These are phyloP conservation scores for Chrysolina oricalcia DNA, from an alignment of 2,888 invertebrate genomes.

Conservation along the genomic window DNA sequence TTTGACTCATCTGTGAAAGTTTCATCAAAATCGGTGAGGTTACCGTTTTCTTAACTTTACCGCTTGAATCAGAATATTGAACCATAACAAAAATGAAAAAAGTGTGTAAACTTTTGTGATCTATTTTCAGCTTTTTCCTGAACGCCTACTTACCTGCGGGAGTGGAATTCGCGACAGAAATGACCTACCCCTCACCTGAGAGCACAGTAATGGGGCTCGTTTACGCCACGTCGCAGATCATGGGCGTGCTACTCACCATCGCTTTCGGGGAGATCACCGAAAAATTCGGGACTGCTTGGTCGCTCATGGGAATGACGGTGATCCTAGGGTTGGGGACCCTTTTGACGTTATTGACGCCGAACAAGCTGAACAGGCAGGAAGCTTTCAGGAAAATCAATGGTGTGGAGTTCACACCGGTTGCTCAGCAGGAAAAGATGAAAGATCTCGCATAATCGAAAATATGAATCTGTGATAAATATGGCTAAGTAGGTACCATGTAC, in stretches of 20 bases:
- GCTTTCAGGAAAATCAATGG: constrained; percentile 54
- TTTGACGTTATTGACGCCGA: constrained; percentile 58
- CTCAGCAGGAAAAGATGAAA: constrained; percentile 35
- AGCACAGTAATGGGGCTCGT: constrained; percentile 61
- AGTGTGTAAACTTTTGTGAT: too few species aligned
- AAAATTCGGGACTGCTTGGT: constrained; percentile 58
- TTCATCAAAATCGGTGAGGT: too few species aligned
- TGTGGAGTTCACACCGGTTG: constrained; percentile 43
- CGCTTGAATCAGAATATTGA: too few species aligned
- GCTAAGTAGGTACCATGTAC: constrained; percentile 1
- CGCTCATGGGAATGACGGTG: constrained; percentile 49
- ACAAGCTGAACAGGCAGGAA: constrained; percentile 58
- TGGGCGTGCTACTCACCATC: constrained; percentile 57
- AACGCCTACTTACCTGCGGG: constrained; percentile 63
- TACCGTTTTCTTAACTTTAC: too few species aligned
- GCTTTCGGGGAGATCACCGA: constrained; percentile 51
- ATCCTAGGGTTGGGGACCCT: constrained; percentile 56
- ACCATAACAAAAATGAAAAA: too few species aligned
- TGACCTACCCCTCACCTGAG: constrained; percentile 62
- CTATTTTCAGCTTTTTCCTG: constrained; percentile 58
- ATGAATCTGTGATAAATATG: background rate
- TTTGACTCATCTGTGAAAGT: too few species aligned
- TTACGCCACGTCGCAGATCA: constrained; percentile 58
- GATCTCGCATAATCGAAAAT: background rate
- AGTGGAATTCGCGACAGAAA: constrained; percentile 62